phyloP scores from a whole-genome alignment of 2,888 invertebrate genomes.

The Drosophila setosimentum region DNA sequence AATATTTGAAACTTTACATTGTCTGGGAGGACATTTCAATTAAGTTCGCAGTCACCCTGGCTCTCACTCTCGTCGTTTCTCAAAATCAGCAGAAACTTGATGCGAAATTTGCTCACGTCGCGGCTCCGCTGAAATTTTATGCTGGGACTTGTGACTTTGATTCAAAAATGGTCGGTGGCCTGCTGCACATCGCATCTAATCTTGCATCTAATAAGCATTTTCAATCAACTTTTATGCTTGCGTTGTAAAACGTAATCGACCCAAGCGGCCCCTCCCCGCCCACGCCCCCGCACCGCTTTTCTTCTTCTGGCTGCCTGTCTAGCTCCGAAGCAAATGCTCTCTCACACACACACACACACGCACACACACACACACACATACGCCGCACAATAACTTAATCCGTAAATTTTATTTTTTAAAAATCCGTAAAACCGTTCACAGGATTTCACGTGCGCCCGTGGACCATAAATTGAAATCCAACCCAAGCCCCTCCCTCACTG shows the following conservation, averaged over 20 bases:
- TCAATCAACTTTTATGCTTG: conserved; percentile 84
- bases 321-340: conserved; percentile 27
- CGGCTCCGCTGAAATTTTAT: conserved; percentile 76
- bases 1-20: conserved; percentile 59
- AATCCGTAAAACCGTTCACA: conserved; percentile 74
- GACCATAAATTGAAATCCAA: conserved; percentile 77
- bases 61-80: neutral
- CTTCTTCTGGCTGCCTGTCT: conserved; percentile 11
- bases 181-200: conserved; percentile 81
- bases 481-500: neutral
- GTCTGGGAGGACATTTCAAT: conserved; percentile 72
- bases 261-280: conserved; percentile 46
- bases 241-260: conserved; percentile 82
- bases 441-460: conserved; percentile 64
- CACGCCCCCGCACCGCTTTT: conserved; percentile 12
- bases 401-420: conserved; percentile 82
- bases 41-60: conserved; percentile 52
- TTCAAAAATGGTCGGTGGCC: conserved; percentile 53
- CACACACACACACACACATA: conserved; percentile 11
- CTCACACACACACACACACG: conserved; percentile 2
- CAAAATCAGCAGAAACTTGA: conserved; percentile 11
- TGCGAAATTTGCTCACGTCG: conserved; percentile 81
- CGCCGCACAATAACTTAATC: conserved; percentile 82
- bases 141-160: conserved; percentile 61
- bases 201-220: conserved; percentile 85